Percentiles rank a stretch among this genome's conserved stretches.
Evolutionary conservation across 1,140 invertebrate species (phyloP).

Genomic region (Pteromalus puparum): DNA sequence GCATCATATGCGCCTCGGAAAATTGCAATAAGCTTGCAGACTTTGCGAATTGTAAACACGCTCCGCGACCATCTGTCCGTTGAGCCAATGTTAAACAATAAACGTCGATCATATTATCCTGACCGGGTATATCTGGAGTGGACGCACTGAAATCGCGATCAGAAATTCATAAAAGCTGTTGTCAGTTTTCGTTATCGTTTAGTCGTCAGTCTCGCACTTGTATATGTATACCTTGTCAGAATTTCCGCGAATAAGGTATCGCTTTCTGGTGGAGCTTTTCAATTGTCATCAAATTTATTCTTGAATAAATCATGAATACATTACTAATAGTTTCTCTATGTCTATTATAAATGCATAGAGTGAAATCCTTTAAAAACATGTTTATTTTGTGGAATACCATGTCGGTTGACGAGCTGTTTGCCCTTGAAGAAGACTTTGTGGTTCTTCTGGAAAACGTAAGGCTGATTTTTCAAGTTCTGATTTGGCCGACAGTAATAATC

Average conservation of each 20-base stretch:
- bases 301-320: too few relatives aligned
- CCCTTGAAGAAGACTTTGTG: slow-evolving; percentile 10
- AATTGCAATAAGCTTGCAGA: slow-evolving; percentile 11
- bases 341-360: too few relatives aligned
- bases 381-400: not conserved
- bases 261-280: too few relatives aligned
- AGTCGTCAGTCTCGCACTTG: not conserved
- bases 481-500: slow-evolving; percentile 58
- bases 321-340: too few relatives aligned
- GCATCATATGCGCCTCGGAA: not conserved
- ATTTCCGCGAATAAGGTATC: not conserved
- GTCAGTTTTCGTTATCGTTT: slow-evolving; percentile 8
- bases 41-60: slow-evolving; percentile 20
- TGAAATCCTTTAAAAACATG: not conserved
- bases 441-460: not conserved
- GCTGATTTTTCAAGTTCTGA: slow-evolving; percentile 55
- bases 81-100: not conserved
- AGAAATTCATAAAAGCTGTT: slow-evolving; percentile 31
- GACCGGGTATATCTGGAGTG: slow-evolving; percentile 6
- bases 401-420: not conserved
- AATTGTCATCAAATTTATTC: too few relatives aligned
- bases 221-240: not conserved
- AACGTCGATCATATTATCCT: not conserved
- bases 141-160: not conserved
- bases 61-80: slow-evolving; percentile 13